These are phyloP conservation scores for Porites rus DNA, from an alignment of 92 coral and sea anemone genomes.

Conservation along the genomic window DNA sequence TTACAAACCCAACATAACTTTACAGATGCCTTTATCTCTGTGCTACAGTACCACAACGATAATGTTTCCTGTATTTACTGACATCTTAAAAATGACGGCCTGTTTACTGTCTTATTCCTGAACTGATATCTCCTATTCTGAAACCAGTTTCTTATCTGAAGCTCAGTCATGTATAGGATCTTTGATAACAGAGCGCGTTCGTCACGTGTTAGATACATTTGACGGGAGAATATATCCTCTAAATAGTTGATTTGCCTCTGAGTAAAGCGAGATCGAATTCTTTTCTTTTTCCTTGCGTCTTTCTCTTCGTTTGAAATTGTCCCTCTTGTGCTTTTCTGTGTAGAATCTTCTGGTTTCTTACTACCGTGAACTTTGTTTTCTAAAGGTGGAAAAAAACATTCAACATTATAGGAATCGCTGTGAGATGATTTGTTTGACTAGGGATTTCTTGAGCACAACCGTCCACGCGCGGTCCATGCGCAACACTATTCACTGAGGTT, in stretches of 20 bases:
- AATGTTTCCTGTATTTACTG: too few relatives aligned
- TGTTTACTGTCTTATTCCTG: constrained; percentile 45
- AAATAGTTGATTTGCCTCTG: constrained; percentile 73
- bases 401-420: too few relatives aligned
- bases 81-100: background rate
- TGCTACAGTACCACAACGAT: too few relatives aligned
- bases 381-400: background rate
- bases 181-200: constrained; percentile 75
- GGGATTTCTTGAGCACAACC: too few relatives aligned
- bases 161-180: constrained; percentile 78
- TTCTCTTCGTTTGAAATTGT: background rate
- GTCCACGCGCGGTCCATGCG: too few relatives aligned
- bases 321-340: background rate
- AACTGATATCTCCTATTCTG: constrained; percentile 84
- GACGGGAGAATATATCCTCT: constrained; percentile 77
- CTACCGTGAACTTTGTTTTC: background rate
- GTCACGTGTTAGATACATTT: constrained; percentile 87
- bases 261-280: constrained; percentile 74
- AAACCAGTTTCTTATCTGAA: constrained; percentile 90
- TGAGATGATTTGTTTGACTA: too few relatives aligned
- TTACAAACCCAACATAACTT: background rate
- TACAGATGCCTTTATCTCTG: too few relatives aligned
- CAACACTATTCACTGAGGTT: too few relatives aligned
- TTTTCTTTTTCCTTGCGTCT: constrained; percentile 34
- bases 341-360: background rate